Evolutionary conservation across 2,113 vertebrate species (phyloP).

Genomic region (Gadus chalcogrammus): DNA sequence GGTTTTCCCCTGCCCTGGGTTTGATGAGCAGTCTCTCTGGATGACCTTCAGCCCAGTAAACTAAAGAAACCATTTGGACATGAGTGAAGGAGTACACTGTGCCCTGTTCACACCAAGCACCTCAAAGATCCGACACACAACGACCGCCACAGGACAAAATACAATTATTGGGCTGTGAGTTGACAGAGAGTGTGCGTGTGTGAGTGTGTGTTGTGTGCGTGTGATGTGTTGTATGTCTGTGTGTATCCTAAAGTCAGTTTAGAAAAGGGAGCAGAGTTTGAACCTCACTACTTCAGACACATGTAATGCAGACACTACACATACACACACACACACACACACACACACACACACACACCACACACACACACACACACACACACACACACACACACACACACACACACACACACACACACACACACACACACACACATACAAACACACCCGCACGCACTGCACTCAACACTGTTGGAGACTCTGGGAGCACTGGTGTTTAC

Average conservation of each 20-base stretch:
- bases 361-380: background rate
- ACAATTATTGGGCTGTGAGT: background rate
- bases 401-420: slow-evolving; percentile 14
- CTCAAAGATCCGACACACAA: background rate
- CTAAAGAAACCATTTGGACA: too few species aligned
- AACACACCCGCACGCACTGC: slow-evolving; percentile 14
- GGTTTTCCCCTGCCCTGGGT: too few species aligned
- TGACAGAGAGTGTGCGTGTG: too few species aligned
- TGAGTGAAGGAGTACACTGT: too few species aligned
- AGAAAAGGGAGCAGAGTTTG: slow-evolving; percentile 42
- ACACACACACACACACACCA: slow-evolving; percentile 19
- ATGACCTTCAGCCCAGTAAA: too few species aligned
- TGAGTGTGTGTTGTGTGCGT: background rate
- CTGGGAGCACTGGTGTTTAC: slow-evolving; percentile 54
- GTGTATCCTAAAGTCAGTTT: slow-evolving; percentile 18
- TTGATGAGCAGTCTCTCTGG: too few species aligned
- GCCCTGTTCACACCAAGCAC: too few species aligned
- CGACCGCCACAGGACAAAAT: background rate
- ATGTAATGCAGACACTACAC: background rate
- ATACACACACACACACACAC: too few species aligned
- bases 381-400: slow-evolving; percentile 8
- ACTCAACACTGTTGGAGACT: slow-evolving; percentile 13
- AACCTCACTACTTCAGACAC: slow-evolving; percentile 31
- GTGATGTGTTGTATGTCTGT: background rate
- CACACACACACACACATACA: background rate